A percentile compares a stretch with the other conserved stretches of the same genome.
These are phyloP conservation scores for Timema cristinae DNA, from an alignment of 2,888 invertebrate genomes.

Conservation along the genomic window DNA sequence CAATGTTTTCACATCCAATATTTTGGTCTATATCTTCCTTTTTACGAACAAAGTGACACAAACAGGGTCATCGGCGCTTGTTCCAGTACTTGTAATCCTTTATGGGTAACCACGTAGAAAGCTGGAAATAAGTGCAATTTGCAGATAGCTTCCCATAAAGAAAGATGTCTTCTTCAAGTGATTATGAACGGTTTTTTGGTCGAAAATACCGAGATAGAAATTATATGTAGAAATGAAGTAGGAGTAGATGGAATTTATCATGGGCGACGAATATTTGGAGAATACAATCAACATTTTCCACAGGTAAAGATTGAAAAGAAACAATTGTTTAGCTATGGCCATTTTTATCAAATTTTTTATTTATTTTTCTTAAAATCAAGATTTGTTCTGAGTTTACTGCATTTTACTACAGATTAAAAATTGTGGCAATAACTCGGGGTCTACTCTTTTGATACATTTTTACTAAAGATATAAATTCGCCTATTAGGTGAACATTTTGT, in stretches of 20 bases:
- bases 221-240: not conserved
- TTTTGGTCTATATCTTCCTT: no score
- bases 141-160: not conserved
- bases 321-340: not conserved
- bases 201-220: conserved; percentile 1
- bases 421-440: no score
- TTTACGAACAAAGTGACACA: no score
- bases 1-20: no score
- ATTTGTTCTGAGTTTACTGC: no score
- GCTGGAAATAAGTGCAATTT: conserved; percentile 7
- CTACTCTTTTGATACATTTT: no score
- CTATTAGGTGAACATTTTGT: no score
- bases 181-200: not conserved
- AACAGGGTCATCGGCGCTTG: no score
- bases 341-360: no score
- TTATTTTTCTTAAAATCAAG: no score
- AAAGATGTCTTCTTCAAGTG: not conserved
- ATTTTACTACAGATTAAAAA: no score
- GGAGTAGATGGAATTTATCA: not conserved
- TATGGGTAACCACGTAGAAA: not conserved
- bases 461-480: no score
- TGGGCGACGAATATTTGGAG: not conserved
- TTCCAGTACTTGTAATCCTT: not conserved
- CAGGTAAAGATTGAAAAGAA: not conserved
- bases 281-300: not conserved